phyloP scores from a whole-genome alignment of 2,888 invertebrate genomes.

The Hybos culiciformis region DNA sequence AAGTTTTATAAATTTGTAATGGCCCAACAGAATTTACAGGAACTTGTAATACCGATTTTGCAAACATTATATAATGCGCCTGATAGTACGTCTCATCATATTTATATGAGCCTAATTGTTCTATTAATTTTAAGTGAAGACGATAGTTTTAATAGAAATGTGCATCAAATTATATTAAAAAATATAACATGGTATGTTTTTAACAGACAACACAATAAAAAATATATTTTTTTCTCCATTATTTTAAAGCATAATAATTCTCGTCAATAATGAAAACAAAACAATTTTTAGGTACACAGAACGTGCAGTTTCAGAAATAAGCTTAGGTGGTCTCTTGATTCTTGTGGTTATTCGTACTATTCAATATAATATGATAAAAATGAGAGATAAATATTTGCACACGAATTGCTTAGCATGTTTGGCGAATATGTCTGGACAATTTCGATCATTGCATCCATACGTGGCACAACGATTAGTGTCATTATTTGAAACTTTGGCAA shows the following conservation, averaged over 20 bases:
- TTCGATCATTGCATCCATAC: slow-evolving; percentile 84
- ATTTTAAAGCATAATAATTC: slow-evolving; percentile 6
- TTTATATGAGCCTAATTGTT: slow-evolving; percentile 97
- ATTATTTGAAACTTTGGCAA: slow-evolving; percentile 79
- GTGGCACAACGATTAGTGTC: slow-evolving; percentile 90
- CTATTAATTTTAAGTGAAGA: slow-evolving; percentile 93
- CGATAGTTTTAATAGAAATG: slow-evolving; percentile 81
- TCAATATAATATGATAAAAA: slow-evolving; percentile 94
- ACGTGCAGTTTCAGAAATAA: slow-evolving; percentile 77
- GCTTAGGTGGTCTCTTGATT: slow-evolving; percentile 85
- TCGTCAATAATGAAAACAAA: slow-evolving; percentile 37
- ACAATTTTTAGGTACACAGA: slow-evolving; percentile 91
- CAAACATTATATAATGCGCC: slow-evolving; percentile 87
- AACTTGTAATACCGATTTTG: slow-evolving; percentile 78
- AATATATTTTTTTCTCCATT: slow-evolving; percentile 1
- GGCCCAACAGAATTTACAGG: slow-evolving; percentile 57
- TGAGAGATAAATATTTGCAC: slow-evolving; percentile 93
- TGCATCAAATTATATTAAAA: slow-evolving; percentile 81
- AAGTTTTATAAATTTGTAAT: slow-evolving; percentile 61
- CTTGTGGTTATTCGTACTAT: slow-evolving; percentile 91
- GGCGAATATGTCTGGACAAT: slow-evolving; percentile 95
- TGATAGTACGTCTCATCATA: slow-evolving; percentile 87
- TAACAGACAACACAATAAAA: background rate
- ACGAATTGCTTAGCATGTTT: slow-evolving; percentile 96
- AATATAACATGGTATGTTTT: background rate